Base-by-base conservation (phyloP, 2,797 vertebrate species). In the Peromyscus melanophrys region DNA sequence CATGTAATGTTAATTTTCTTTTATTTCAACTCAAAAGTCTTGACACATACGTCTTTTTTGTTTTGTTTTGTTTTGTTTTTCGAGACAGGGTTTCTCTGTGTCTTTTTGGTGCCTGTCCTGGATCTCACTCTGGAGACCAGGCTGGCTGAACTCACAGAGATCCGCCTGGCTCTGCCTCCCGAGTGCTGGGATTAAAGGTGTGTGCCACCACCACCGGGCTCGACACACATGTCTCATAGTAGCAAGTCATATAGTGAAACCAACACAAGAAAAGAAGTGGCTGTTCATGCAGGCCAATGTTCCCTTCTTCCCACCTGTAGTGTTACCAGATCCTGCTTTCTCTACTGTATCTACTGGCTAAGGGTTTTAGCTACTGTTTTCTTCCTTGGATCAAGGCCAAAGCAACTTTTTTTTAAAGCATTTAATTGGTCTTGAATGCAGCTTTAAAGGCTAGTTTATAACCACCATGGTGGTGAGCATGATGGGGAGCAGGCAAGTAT, bases 261-360 rank as follows among this genome's bases (percentile, higher is more conserved):
- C 14, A 87, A 34, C 2, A 55, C 0, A 5, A 17, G 25, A 55
- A 34, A 49, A 11, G 52, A 52, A 14, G 12, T 31, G 9, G 7
- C 16, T 31, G 9, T 12, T 78, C 0, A n/a, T n/a, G 10, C 0
- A 1, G 7, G 23, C 25, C 43, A 49, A 6, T 1, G 1, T 14
- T 43, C 4, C 0, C 2, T 16, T 76, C 40, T 13, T 49, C 10
- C 55, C 1, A 9, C 3, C 29, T 40, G 2, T 2, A 25, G 1
- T 21, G 27, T 37, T 5, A 4, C 16, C 43, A 34, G 2, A 37
- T 12, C 12, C 55, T 69, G 4, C 23, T 6, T 1, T 4, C 52
- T 75, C 0, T 25, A 37, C 0, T 27, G 2, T 40, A 4, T 4
- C 21, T 43, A 8, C 57, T 67, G 34, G 3, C 25, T 75, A 61